Percentiles rank a stretch among this genome's conserved stretches.
phyloP scores from a whole-genome alignment of 2,888 invertebrate species.

The Norana najaformis region DNA sequence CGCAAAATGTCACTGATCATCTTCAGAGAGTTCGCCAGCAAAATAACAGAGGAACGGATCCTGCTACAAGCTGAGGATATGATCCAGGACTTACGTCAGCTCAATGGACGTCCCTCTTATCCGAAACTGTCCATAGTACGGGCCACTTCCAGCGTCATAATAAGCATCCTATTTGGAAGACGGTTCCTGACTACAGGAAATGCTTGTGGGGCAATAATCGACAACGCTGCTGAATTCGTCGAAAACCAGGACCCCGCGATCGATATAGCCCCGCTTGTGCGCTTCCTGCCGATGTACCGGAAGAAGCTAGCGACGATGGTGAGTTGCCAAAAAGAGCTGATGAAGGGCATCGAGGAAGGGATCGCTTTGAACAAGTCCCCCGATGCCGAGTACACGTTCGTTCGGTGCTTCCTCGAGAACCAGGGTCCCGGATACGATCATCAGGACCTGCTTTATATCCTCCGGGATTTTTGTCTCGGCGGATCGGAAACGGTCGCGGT shows the following conservation, averaged over 20 bases:
- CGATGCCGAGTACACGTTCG: neutral
- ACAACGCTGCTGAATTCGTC: neutral
- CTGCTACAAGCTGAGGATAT: neutral
- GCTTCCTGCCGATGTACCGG: slow-evolving; percentile 1
- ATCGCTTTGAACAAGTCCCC: neutral
- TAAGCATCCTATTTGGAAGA: slow-evolving; percentile 18
- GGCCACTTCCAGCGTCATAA: neutral
- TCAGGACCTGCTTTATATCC: neutral
- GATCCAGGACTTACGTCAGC: neutral
- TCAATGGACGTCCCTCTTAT: neutral
- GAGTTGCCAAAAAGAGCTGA: neutral
- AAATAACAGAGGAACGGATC: slow-evolving; percentile 33
- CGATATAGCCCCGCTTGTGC: neutral
- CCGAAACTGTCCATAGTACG: neutral
- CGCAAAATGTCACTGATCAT: slow-evolving; percentile 29
- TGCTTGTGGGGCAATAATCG: neutral
- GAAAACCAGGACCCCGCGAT: neutral
- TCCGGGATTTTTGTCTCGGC: slow-evolving; percentile 20
- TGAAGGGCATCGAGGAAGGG: neutral
- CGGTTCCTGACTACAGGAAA: neutral
- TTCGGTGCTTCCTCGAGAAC: neutral
- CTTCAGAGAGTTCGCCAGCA: slow-evolving; percentile 30
- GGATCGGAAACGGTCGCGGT: slow-evolving; percentile 16
- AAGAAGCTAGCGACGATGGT: neutral
- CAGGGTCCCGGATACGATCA: slow-evolving; percentile 1